phyloP scores from a whole-genome alignment of 2,797 vertebrate species.

The Sternotherus odoratus region DNA sequence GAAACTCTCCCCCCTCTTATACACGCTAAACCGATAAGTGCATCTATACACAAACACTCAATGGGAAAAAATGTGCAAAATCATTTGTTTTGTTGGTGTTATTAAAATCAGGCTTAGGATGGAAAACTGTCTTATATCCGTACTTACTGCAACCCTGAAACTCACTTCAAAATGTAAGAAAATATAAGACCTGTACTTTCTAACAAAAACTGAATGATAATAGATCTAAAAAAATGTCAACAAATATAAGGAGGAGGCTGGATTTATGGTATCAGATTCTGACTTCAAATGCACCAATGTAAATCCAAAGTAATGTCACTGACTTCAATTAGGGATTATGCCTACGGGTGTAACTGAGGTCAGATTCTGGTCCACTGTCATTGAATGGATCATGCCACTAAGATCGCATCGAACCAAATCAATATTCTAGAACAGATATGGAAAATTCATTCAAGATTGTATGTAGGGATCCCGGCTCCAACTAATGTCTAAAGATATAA shows the following conservation, averaged over 20 bases:
- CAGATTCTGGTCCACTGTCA: not conserved
- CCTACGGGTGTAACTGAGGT: not conserved
- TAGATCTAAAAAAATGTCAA: too few species aligned
- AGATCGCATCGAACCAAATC: not conserved
- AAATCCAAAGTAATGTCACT: not conserved
- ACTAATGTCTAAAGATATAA: not conserved
- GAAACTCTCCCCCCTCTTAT: too few species aligned
- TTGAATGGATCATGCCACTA: not conserved
- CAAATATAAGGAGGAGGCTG: not conserved
- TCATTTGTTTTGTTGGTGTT: too few species aligned
- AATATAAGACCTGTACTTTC: not conserved
- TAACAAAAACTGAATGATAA: not conserved
- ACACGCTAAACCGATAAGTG: too few species aligned
- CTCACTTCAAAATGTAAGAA: not conserved
- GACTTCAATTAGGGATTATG: not conserved
- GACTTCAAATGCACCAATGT: not conserved
- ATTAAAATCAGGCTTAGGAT: not conserved
- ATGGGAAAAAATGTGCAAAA: too few species aligned
- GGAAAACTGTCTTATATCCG: not conserved
- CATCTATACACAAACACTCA: too few species aligned
- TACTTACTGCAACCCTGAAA: not conserved
- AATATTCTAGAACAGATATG: not conserved
- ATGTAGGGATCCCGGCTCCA: fast-evolving
- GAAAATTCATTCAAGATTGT: not conserved
- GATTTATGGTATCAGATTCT: not conserved